phyloP scores from a whole-genome alignment of 2,888 invertebrate genomes.

The Liposcelis brunnea region DNA sequence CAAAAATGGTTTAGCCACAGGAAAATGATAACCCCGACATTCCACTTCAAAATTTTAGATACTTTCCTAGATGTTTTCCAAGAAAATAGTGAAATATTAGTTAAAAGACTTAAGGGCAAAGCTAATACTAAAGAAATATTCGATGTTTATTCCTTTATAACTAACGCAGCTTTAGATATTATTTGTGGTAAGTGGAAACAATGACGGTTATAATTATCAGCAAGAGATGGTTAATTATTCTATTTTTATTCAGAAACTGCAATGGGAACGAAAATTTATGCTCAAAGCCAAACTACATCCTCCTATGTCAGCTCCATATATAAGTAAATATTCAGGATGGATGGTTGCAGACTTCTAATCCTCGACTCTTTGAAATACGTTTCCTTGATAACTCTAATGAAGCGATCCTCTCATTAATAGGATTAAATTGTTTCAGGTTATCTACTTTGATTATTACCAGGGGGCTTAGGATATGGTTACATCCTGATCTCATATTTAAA shows the following conservation, averaged over 20 bases:
- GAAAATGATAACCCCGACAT: slow-evolving; percentile 70
- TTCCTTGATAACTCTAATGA: too few species aligned
- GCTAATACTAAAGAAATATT: slow-evolving; percentile 46
- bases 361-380: too few species aligned
- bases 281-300: slow-evolving; percentile 34
- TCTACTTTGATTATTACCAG: neutral
- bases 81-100: slow-evolving; percentile 36
- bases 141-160: slow-evolving; percentile 71
- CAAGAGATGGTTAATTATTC: too few species aligned
- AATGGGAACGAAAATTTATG: slow-evolving; percentile 47
- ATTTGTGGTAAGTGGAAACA: slow-evolving; percentile 42
- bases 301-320: slow-evolving; percentile 40
- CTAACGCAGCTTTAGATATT: slow-evolving; percentile 53
- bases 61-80: slow-evolving; percentile 71
- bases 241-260: slow-evolving; percentile 53
- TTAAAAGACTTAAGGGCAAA: slow-evolving; percentile 35
- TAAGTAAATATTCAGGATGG: slow-evolving; percentile 26
- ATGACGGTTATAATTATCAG: slow-evolving; percentile 21
- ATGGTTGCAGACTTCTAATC: too few species aligned
- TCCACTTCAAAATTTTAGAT: slow-evolving; percentile 71
- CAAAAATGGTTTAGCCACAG: slow-evolving; percentile 71
- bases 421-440: slow-evolving; percentile 8
- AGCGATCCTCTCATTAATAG: too few species aligned
- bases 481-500: slow-evolving; percentile 27
- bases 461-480: slow-evolving; percentile 24